A percentile compares a stretch with the other conserved stretches of the same genome.
phyloP scores from a whole-genome alignment of 1,140 invertebrate genomes.

The Pseudachorutes palmiensis region DNA sequence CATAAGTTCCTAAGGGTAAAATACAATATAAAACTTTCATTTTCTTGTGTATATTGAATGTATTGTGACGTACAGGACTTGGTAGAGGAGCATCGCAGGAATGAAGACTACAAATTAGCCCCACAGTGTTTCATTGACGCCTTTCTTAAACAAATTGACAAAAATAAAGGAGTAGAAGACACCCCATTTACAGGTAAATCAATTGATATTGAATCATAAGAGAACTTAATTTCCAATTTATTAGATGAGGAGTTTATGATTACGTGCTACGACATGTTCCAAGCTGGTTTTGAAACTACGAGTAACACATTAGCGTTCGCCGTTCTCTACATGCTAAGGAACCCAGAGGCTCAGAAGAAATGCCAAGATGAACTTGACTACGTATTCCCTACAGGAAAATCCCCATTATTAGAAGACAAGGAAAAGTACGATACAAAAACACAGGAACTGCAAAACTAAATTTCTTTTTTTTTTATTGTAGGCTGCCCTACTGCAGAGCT shows the following conservation, averaged over 20 bases:
- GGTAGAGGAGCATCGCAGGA: constrained; percentile 23
- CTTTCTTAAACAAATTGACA: constrained; percentile 50
- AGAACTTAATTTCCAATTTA: too few species aligned
- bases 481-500: constrained; percentile 69
- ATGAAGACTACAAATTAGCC: not conserved
- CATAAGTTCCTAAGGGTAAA: constrained; percentile 19
- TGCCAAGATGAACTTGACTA: constrained; percentile 69
- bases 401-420: not conserved
- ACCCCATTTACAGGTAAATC: not conserved
- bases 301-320: constrained; percentile 65
- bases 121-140: constrained; percentile 74
- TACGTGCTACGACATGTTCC: constrained; percentile 36
- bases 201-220: too few species aligned
- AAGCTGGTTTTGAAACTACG: constrained; percentile 73
- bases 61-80: too few species aligned
- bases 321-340: constrained; percentile 64
- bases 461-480: constrained; percentile 41
- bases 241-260: constrained; percentile 3
- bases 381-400: not conserved
- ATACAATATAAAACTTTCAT: not conserved
- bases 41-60: not conserved
- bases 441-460: not conserved
- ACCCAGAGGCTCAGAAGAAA: constrained; percentile 68
- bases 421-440: constrained; percentile 5
- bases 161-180: not conserved